Base-by-base conservation (phyloP, 2,888 invertebrate genomes). In the Drosophila barbarae region DNA sequence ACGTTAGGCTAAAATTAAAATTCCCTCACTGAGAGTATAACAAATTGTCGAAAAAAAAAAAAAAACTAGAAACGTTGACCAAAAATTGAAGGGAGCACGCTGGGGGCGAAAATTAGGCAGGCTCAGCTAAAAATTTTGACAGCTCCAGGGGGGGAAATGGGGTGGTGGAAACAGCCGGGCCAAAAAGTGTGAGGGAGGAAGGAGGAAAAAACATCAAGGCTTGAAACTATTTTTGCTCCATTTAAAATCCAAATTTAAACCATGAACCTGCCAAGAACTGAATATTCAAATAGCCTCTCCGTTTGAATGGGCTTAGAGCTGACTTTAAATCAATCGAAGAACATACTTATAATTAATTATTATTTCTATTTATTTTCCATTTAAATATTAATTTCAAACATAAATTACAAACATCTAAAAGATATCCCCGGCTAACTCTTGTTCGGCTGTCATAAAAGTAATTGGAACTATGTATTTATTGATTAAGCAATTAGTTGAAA, bases 401-500 rank as follows among this genome's bases (percentile, higher is more conserved):
- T 23, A 5, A 23, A 23, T 23, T 23, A 23, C 23, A 23, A 23
- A 4, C 23, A 23, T 4, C 23, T 4, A 23, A 3, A 21, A 23
- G 23, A 23, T 23, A 23, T 23, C 23, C 23, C 23, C 4, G 23
- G 3, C 23, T 4, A 26, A 26, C 26, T 7, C 26, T 21, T 41
- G 23, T 30, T 38, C 7, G 50, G 2, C 55, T 55, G 64, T 51
- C 61, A 59, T 51, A 64, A 57, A 60, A 52, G 57, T 69, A 76
- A 69, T 76, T 74, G 66, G 66, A 76, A 72, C 61, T 66, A 56
- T 51, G 68, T 60, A 41, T 68, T 58, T 82, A 79, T 79, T 82
- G 82, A 79, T 82, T 79, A 79, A 77, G 73, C 80, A 79, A 82
- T 79, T 79, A 79, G 75, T 65, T 69, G 44, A 69, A 71, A 77